A percentile compares a stretch with the other conserved stretches of the same genome.
phyloP scores from a whole-genome alignment of 1,140 invertebrate genomes.

The Phocides pigmalion region DNA sequence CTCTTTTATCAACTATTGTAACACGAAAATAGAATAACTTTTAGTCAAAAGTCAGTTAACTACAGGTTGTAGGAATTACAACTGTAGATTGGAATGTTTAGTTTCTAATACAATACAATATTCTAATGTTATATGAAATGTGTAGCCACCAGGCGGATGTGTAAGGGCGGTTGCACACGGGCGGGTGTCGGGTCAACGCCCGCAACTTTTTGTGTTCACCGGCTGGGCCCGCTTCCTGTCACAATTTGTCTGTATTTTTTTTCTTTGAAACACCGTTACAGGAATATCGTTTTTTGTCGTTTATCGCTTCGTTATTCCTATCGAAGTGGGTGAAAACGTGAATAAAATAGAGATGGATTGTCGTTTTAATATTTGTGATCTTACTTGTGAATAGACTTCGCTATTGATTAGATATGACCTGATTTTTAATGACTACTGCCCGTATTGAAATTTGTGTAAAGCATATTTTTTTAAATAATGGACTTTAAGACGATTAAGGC shows the following conservation, averaged over 20 bases:
- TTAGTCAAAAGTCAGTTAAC: no score
- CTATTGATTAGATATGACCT: no score
- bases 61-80: no score
- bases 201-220: slow-evolving; percentile 63
- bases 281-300: slow-evolving; percentile 50
- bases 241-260: slow-evolving; percentile 72
- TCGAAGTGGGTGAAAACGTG: slow-evolving; percentile 1
- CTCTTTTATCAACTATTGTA: no score
- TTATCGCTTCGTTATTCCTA: slow-evolving; percentile 32
- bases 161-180: slow-evolving; percentile 48
- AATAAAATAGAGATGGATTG: slow-evolving; percentile 4
- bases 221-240: slow-evolving; percentile 72
- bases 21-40: no score
- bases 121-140: not conserved
- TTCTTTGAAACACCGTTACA: slow-evolving; percentile 58
- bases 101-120: not conserved
- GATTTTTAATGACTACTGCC: no score
- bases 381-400: not conserved
- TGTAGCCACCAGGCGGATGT: slow-evolving; percentile 46
- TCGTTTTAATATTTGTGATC: not conserved
- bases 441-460: no score
- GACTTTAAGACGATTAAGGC: no score
- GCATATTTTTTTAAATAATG: no score
- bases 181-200: slow-evolving; percentile 60
- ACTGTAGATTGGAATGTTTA: no score